A percentile compares a stretch with the other conserved stretches of the same genome.
Evolutionary conservation across 2,113 vertebrate genomes (phyloP).

Genomic region (Acrocephalus arundinaceus): DNA sequence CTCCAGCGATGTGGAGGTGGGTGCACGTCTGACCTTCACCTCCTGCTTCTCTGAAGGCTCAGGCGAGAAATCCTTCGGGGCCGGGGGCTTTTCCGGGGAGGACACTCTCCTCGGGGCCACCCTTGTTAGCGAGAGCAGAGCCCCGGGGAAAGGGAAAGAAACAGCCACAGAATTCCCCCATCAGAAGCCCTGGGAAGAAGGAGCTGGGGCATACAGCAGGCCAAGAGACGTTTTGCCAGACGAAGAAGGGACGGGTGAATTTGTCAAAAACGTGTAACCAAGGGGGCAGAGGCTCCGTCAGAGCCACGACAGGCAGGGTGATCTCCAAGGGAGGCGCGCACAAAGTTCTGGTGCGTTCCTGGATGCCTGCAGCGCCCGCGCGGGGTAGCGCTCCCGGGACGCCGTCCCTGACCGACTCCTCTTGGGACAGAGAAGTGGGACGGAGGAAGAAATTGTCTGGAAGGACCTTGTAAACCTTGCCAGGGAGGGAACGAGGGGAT

Average conservation of each 20-base stretch:
- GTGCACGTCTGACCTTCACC: not conserved
- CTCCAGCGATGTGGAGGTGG: not conserved
- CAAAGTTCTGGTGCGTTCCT: not conserved
- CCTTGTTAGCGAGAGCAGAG: not conserved
- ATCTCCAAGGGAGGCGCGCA: too few species aligned
- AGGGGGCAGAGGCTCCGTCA: not conserved
- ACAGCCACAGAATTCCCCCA: accelerated
- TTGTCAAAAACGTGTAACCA: not conserved
- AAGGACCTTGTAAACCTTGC: not conserved
- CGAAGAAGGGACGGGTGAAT: not conserved
- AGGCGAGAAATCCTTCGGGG: not conserved
- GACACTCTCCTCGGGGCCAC: not conserved
- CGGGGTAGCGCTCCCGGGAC: too few species aligned
- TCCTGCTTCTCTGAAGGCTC: not conserved
- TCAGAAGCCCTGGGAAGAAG: not conserved
- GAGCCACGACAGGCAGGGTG: not conserved
- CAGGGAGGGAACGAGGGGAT: not conserved
- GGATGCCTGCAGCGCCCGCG: not conserved
- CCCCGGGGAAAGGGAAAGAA: not conserved
- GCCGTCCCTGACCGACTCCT: not conserved
- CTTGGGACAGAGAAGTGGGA: too few species aligned
- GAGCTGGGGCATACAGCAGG: not conserved
- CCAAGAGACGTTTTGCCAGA: not conserved
- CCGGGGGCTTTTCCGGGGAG: accelerated
- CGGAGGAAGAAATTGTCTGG: not conserved